Base-by-base conservation (phyloP, 2,797 vertebrate species). In the Pantherophis alleghaniensis region DNA sequence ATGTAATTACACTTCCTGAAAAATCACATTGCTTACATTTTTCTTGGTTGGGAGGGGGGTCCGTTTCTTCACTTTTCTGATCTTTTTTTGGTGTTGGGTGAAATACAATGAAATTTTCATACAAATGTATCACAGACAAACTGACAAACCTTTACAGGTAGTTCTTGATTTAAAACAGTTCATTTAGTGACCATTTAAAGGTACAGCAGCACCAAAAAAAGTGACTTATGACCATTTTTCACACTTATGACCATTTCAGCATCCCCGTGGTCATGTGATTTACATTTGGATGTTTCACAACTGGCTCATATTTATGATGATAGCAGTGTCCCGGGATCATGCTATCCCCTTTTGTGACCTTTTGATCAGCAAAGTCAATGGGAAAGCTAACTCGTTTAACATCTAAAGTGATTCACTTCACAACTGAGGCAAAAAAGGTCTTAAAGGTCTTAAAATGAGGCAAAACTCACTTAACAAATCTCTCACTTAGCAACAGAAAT, bases 1-100 rank as follows among this genome's bases (percentile, higher is more conserved):
- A 96, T 94, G 92, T 94, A 95, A 96, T 96, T 94, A 95, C 79
- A 14, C 90, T 95, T 96, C 95, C 91, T 96, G 96, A 96, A 97
- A 97, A 97, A 97, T 95, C 94, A 94, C 59, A 88, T 59, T 24
- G 87, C 60, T 94, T 74, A n/a, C 18, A n/a, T 94, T 93, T 89
- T 94, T 92, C 90, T 83, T 57, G 93, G 59, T 79, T n/a, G 13
- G n/a, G 13, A 32, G 6, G 1, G 2, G 2, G 7, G 14, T 11
- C 20, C 20, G 5, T 83, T 83, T 47, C 37, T 24, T 24, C 37
- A 24, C 20, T 47, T 47, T 47, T 47, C 20, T 83, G 74, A 42
- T 83, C 37, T 47, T 83, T 37, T 42, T 9, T 42, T 42, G 74
- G 37, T 37, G 2, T 74, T 2, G n/a, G 6, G 16, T 74, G 66